A percentile compares a stretch with the other conserved stretches of the same genome.
These are phyloP conservation scores for Melanotaenia pygmaea DNA, from an alignment of 2,797 vertebrate genomes.

Conservation along the genomic window DNA sequence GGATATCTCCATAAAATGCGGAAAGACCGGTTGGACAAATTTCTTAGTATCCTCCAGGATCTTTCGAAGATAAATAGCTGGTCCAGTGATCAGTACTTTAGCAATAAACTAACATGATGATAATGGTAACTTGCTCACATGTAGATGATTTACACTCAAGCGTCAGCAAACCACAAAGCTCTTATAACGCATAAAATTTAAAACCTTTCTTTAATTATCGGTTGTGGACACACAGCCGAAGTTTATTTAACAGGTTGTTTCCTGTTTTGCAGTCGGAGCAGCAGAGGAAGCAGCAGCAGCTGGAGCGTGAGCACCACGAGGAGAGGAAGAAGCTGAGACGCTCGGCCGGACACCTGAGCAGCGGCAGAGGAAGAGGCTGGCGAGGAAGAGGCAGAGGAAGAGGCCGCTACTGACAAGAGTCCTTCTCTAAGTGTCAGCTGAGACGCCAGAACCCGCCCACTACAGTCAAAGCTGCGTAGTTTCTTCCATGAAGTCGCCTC, in stretches of 20 bases:
- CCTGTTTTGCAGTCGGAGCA: constrained; percentile 84
- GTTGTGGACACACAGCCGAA: no score
- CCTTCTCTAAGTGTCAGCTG: not conserved
- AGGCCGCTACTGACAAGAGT: constrained; percentile 64
- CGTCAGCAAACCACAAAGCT: no score
- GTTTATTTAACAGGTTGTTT: constrained; percentile 6
- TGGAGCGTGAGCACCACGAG: constrained; percentile 89
- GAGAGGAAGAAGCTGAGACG: constrained; percentile 91
- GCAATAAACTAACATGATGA: no score
- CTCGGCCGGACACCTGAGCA: constrained; percentile 89
- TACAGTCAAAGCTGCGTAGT: constrained; percentile 9
- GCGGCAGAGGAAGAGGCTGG: constrained; percentile 68
- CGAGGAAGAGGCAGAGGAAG: constrained; percentile 65
- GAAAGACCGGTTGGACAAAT: no score
- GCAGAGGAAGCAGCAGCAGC: constrained; percentile 89
- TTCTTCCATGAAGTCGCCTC: constrained; percentile 7
- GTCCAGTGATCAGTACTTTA: no score
- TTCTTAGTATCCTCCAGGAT: no score
- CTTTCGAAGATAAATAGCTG: no score
- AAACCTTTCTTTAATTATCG: no score
- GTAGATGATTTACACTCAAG: no score
- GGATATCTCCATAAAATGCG: no score
- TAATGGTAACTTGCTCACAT: no score
- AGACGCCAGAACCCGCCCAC: not conserved
- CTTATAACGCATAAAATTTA: no score